phyloP scores from a whole-genome alignment of 1,140 invertebrate genomes.

The Zaprionus lachaisei region DNA sequence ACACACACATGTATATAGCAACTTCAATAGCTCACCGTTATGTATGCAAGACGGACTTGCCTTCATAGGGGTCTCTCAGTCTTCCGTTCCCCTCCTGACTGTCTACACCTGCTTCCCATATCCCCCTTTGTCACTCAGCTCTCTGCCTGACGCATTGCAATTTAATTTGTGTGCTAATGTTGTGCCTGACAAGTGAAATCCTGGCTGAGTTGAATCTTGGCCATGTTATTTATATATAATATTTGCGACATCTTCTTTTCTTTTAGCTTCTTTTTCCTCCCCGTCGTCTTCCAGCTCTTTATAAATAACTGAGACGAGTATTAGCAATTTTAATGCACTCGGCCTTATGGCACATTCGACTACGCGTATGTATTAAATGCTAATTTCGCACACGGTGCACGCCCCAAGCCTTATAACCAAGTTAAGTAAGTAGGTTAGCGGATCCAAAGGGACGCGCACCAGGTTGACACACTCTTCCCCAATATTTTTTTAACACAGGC shows the following conservation, averaged over 20 bases:
- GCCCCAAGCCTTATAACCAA: slow-evolving; percentile 35
- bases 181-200: slow-evolving; percentile 29
- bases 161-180: slow-evolving; percentile 59
- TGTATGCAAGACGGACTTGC: background rate
- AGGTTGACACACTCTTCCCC: slow-evolving; percentile 8
- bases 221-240: slow-evolving; percentile 24
- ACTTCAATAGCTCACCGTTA: background rate
- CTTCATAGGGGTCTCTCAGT: background rate
- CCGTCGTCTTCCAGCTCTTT: background rate
- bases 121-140: background rate
- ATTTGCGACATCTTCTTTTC: slow-evolving; percentile 4
- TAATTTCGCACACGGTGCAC: slow-evolving; percentile 65
- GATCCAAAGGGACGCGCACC: no score
- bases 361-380: slow-evolving; percentile 65
- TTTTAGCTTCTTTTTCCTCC: background rate
- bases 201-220: background rate
- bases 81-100: background rate
- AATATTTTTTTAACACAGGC: slow-evolving; percentile 8
- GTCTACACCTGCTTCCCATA: background rate
- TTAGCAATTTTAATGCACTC: slow-evolving; percentile 73
- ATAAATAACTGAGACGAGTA: slow-evolving; percentile 54
- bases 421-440: slow-evolving; percentile 16
- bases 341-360: slow-evolving; percentile 58
- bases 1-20: background rate
- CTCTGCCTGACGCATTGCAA: slow-evolving; percentile 19